phyloP scores from a whole-genome alignment of 2,888 invertebrate genomes.

The Sphaeridia pumilis region DNA sequence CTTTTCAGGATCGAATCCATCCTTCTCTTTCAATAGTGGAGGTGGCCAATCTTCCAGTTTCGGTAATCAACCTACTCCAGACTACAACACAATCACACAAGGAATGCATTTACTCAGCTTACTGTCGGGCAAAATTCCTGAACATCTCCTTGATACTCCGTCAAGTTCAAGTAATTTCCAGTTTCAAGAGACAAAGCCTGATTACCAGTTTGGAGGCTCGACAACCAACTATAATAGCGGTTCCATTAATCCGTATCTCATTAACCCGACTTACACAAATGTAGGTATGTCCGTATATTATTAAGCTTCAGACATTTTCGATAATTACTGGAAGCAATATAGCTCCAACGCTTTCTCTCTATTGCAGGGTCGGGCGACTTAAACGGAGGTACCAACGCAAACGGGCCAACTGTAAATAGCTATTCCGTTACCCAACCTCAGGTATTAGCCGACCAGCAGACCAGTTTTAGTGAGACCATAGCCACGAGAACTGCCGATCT shows the following conservation, averaged over 20 bases:
- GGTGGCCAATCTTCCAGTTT: neutral
- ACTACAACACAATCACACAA: constrained; percentile 31
- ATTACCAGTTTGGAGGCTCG: constrained; percentile 17
- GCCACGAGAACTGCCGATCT: constrained; percentile 16
- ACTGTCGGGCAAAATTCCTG: constrained; percentile 23
- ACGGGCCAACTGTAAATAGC: neutral
- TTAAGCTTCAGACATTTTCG: no score
- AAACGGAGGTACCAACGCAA: no score
- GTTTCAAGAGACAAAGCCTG: constrained; percentile 10
- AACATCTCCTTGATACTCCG: constrained; percentile 12
- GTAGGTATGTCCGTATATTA: neutral
- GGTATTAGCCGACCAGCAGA: constrained; percentile 6
- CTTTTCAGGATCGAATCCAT: constrained; percentile 4
- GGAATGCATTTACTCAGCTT: constrained; percentile 31
- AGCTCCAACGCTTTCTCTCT: no score
- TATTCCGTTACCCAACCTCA: neutral
- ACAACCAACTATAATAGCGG: constrained; percentile 17
- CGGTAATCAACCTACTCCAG: constrained; percentile 9
- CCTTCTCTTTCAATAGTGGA: constrained; percentile 3
- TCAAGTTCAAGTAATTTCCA: neutral
- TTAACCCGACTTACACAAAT: neutral
- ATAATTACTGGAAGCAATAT: no score
- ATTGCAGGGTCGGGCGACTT: no score
- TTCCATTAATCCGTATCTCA: constrained; percentile 8
- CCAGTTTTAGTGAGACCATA: constrained; percentile 28